Conservation (phyloP, 2,888 invertebrate species). For the Synergus japonicus region DNA sequence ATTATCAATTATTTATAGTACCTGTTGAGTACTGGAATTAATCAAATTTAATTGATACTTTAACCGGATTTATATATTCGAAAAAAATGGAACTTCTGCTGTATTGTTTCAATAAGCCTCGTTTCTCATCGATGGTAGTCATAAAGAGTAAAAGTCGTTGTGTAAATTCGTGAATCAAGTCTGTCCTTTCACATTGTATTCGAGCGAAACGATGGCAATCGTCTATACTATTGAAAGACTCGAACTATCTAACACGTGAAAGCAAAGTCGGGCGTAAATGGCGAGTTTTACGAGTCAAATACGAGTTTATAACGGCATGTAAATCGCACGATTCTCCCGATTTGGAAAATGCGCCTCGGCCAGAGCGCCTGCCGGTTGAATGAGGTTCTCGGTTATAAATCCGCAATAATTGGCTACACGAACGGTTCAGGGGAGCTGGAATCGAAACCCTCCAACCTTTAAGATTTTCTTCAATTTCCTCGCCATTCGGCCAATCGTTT, state of each 20-base stretch:
- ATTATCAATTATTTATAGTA: not conserved
- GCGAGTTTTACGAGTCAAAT: slow-evolving; percentile 54
- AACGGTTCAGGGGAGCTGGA: slow-evolving; percentile 61
- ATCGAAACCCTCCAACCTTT: slow-evolving; percentile 63
- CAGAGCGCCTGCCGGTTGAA: slow-evolving; percentile 54
- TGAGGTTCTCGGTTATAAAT: slow-evolving; percentile 71
- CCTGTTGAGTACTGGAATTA: not conserved
- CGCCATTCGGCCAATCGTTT: slow-evolving; percentile 45
- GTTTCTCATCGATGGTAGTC: slow-evolving; percentile 11
- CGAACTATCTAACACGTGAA: slow-evolving; percentile 36
- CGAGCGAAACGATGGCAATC: slow-evolving; percentile 45
- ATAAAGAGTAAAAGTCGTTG: slow-evolving; percentile 35
- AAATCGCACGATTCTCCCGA: slow-evolving; percentile 52
- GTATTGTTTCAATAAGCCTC: slow-evolving; percentile 20
- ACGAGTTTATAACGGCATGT: slow-evolving; percentile 56
- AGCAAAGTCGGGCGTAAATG: slow-evolving; percentile 31
- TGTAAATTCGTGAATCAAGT: slow-evolving; percentile 37
- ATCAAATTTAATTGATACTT: too few relatives aligned
- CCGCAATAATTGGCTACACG: slow-evolving; percentile 74
- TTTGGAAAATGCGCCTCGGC: slow-evolving; percentile 50
- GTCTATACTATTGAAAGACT: slow-evolving; percentile 42
- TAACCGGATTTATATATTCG: not conserved
- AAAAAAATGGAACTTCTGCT: not conserved
- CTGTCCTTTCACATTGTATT: slow-evolving; percentile 41
- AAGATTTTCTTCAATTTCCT: slow-evolving; percentile 67